These are phyloP conservation scores for Manduca sexta DNA, from an alignment of 1,140 invertebrate genomes.

Conservation along the genomic window DNA sequence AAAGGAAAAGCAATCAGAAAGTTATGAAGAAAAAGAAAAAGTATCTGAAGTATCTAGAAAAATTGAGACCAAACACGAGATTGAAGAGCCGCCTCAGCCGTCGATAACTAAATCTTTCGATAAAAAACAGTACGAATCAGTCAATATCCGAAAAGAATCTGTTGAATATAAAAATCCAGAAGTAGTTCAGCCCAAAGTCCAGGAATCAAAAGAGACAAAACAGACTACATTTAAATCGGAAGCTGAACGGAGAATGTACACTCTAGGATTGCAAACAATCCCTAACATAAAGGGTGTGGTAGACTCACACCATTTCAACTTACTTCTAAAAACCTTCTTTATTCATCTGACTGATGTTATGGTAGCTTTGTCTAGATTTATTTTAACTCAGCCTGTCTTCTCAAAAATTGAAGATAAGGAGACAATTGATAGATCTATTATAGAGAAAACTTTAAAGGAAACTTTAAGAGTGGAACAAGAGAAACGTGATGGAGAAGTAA, in stretches of 20 bases:
- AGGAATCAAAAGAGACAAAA: no score
- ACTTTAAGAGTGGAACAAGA: not conserved
- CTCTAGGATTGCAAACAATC: conserved; percentile 49
- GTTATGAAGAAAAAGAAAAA: no score
- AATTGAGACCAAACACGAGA: no score
- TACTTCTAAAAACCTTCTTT: conserved; percentile 60
- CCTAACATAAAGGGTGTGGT: conserved; percentile 35
- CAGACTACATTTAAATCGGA: conserved; percentile 12
- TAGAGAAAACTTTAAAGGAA: not conserved
- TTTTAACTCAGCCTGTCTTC: conserved; percentile 30
- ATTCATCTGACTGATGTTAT: conserved; percentile 64
- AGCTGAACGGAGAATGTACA: conserved; percentile 36
- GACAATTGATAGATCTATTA: not conserved
- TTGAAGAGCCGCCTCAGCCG: no score
- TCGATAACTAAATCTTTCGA: no score
- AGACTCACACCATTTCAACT: conserved; percentile 37
- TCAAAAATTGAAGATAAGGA: not conserved
- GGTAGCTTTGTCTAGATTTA: conserved; percentile 50
- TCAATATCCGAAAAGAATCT: not conserved
- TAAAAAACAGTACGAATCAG: no score
- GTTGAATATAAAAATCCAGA: conserved; percentile 1
- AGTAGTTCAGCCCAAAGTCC: no score
- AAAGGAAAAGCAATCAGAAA: no score
- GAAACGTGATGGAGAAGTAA: not conserved
- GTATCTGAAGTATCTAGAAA: no score